These are phyloP conservation scores for Spisula solida DNA, from an alignment of 2,888 invertebrate species.

Conservation along the genomic window DNA sequence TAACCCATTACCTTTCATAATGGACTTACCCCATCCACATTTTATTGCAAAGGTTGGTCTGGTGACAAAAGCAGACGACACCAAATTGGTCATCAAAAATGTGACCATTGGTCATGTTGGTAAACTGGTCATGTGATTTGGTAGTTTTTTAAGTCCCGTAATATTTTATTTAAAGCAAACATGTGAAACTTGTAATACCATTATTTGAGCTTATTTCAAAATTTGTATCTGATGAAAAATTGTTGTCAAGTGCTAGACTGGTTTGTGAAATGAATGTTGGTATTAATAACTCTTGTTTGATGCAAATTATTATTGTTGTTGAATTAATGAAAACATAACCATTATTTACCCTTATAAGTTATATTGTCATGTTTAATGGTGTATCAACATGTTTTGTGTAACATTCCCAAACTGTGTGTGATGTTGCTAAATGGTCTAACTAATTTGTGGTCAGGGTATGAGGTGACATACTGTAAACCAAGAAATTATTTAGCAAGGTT, in stretches of 20 bases:
- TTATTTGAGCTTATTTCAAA: not conserved
- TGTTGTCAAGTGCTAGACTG: not conserved
- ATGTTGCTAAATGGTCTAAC: not conserved
- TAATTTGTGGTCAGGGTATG: not conserved
- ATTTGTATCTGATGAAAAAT: not conserved
- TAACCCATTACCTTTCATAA: too few relatives aligned
- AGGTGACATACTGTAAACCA: too few relatives aligned
- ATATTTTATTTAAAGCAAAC: not conserved
- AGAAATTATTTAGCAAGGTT: too few relatives aligned
- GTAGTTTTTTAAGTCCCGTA: not conserved
- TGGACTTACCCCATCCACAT: too few relatives aligned
- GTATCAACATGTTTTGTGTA: not conserved
- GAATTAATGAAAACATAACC: not conserved
- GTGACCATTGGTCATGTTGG: not conserved
- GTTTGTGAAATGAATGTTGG: constrained; percentile 4
- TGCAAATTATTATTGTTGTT: not conserved
- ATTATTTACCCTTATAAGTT: not conserved
- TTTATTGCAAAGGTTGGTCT: not conserved
- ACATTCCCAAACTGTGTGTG: not conserved
- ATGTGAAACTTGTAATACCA: not conserved
- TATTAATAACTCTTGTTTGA: not conserved
- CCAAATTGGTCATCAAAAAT: too few relatives aligned
- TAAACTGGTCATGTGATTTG: not conserved
- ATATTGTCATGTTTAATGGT: not conserved
- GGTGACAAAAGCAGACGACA: not conserved